A percentile compares a stretch with the other conserved stretches of the same genome.
phyloP scores from a whole-genome alignment of 2,888 invertebrate genomes.

The Resseliella maxima region DNA sequence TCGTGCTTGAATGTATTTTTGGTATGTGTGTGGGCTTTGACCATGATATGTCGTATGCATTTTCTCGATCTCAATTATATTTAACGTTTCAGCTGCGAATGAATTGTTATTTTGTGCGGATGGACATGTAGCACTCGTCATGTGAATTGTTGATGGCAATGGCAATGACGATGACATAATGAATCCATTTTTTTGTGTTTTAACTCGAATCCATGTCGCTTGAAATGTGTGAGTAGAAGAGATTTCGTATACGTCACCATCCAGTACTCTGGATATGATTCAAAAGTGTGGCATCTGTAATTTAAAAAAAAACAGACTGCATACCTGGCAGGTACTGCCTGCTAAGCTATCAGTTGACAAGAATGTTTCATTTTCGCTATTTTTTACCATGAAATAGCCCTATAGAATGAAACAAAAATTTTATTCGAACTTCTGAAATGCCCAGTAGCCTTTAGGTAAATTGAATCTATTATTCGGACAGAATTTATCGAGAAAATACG shows the following conservation, averaged over 20 bases:
- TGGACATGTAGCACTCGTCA: background rate
- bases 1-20: too few relatives aligned
- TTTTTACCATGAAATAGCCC: background rate
- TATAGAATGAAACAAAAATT: background rate
- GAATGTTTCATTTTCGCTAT: background rate
- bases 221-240: background rate
- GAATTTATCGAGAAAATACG: slow-evolving; percentile 19
- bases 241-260: background rate
- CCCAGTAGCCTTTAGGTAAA: background rate
- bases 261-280: slow-evolving; percentile 15
- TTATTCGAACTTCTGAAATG: background rate
- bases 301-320: slow-evolving; percentile 43
- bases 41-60: too few relatives aligned
- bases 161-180: slow-evolving; percentile 6
- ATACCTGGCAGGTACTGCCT: background rate
- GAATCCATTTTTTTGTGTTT: background rate
- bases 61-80: background rate
- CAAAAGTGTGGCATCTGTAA: slow-evolving; percentile 8
- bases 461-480: background rate
- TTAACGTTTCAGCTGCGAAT: background rate
- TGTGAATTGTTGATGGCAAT: background rate
- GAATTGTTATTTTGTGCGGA: background rate
- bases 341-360: background rate
- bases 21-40: too few relatives aligned
- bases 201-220: background rate